Base-by-base conservation (phyloP, 2,797 vertebrate genomes). In the Falco novaeseelandiae region DNA sequence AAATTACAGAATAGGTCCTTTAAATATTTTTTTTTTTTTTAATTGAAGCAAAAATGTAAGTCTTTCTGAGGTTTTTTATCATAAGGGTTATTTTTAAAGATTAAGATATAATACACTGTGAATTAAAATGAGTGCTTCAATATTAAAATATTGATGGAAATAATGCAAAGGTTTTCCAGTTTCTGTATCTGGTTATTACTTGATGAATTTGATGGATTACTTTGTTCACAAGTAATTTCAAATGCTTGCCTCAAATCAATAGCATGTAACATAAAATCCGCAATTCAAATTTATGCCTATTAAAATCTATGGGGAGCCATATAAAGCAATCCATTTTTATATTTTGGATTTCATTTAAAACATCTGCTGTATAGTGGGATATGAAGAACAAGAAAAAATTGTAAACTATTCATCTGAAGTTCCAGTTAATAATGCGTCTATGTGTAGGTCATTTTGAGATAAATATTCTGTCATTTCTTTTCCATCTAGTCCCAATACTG, bases 41-140 rank as follows among this genome's bases (percentile, higher is more conserved):
- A 17, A 54, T 44, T 13, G 7, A 84, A 36, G 2, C 1, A 32
- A 48, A 34, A 40, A 36, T 0, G 10, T 21, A 16, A 2, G 7
- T 36, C 25, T 81, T 61, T 67, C 27, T 71, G 26, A n/a, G 16
- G 5, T 22, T 2, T 49, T 6, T 66, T 9, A 48, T 57, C 2
- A 10, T 19, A 58, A 62, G 2, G 1, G 1, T 26, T 73, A 14
- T 73, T 72, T 85, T 58, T 52, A 30, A 58, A 52, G 4, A 40
- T 27, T 11, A 44, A 83, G 44, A 38, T 70, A 18, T 20, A 74
- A 57, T 48, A 8, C 14, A 18, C 1, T 58, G n/a, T 71, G 22
- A 84, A 83, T 80, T 20, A 65, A 58, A 89, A 71, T 20, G 0
- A 72, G 36, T 51, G 19, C 19, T 55, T 51, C 10, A n/a, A 5